Evolutionary conservation across 1,140 invertebrate genomes (phyloP).

Genomic region (Drosophila nikananu): DNA sequence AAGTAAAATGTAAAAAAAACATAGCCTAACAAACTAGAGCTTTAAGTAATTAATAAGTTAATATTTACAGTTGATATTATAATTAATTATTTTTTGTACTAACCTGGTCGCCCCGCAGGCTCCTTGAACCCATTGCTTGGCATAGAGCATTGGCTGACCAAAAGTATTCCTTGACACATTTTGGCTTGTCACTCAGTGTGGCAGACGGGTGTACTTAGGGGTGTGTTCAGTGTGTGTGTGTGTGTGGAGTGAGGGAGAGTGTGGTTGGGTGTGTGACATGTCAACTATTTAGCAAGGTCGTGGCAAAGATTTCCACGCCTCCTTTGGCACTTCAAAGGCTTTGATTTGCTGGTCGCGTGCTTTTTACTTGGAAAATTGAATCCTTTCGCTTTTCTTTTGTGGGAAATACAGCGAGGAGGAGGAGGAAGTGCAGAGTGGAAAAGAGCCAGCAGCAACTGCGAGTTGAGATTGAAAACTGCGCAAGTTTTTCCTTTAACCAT

Average conservation of each 20-base stretch:
- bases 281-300: slow-evolving; percentile 58
- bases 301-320: slow-evolving; percentile 19
- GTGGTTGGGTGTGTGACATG: slow-evolving; percentile 28
- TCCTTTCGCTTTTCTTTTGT: slow-evolving; percentile 64
- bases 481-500: slow-evolving; percentile 58
- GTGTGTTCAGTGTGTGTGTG: neutral
- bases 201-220: slow-evolving; percentile 13
- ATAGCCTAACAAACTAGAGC: neutral
- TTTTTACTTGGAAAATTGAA: slow-evolving; percentile 64
- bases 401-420: neutral
- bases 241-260: neutral
- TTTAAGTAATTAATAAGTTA: neutral
- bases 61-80: neutral
- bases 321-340: slow-evolving; percentile 66
- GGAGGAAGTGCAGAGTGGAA: too few relatives aligned
- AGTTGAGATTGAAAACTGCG: slow-evolving; percentile 61
- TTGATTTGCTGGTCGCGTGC: slow-evolving; percentile 67
- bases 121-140: neutral
- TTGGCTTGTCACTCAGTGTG: slow-evolving; percentile 30
- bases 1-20: too few relatives aligned
- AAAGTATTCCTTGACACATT: slow-evolving; percentile 14
- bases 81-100: neutral
- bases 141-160: slow-evolving; percentile 14
- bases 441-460: slow-evolving; percentile 27
- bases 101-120: too few relatives aligned